Evolutionary conservation across 1,140 invertebrate genomes (phyloP).

Genomic region (Epicauta chinensis): DNA sequence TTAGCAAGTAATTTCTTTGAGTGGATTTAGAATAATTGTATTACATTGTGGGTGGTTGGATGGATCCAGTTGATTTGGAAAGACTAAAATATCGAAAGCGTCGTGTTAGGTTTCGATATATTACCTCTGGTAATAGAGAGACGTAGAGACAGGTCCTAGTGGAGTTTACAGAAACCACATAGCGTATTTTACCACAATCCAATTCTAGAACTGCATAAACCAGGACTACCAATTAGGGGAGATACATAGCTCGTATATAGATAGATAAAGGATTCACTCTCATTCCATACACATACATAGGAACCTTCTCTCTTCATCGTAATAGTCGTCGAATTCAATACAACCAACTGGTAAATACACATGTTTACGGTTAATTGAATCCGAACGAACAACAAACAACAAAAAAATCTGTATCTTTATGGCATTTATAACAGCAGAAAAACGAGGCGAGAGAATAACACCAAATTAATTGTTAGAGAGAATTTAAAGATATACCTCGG

Average conservation of each 20-base stretch:
- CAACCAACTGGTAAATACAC: slow-evolving; percentile 3
- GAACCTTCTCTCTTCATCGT: not conserved
- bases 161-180: slow-evolving; percentile 41
- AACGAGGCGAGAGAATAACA: too few relatives aligned
- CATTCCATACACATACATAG: too few relatives aligned
- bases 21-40: slow-evolving; percentile 35
- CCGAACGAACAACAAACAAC: not conserved
- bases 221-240: slow-evolving; percentile 40
- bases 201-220: slow-evolving; percentile 42
- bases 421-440: too few relatives aligned
- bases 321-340: not conserved
- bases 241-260: slow-evolving; percentile 34
- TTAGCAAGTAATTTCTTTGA: slow-evolving; percentile 30
- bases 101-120: slow-evolving; percentile 36
- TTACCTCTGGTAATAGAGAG: slow-evolving; percentile 40
- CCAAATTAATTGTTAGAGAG: too few relatives aligned
- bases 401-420: too few relatives aligned
- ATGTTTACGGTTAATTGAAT: slow-evolving; percentile 28
- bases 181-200: slow-evolving; percentile 43
- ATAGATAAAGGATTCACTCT: slow-evolving; percentile 29
- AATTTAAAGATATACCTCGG: too few relatives aligned
- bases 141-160: slow-evolving; percentile 38
- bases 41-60: slow-evolving; percentile 21
- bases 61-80: slow-evolving; percentile 31
- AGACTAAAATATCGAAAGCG: slow-evolving; percentile 31